Conservation (phyloP, 2,113 vertebrate species). For the Lutjanus erythropterus region DNA sequence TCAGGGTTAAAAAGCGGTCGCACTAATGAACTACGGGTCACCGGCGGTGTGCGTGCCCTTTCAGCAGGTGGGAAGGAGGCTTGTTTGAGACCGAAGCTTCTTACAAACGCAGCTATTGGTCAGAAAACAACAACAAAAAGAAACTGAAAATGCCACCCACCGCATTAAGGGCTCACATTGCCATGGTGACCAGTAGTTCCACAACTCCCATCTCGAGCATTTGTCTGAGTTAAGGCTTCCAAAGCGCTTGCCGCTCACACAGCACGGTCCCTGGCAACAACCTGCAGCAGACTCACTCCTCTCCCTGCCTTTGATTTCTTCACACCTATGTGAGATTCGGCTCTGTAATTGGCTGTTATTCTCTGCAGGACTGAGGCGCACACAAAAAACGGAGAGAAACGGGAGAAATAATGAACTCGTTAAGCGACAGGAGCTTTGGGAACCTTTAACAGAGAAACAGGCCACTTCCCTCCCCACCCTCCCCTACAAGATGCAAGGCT, state of each 20-base stretch:
- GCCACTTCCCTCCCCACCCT: not conserved
- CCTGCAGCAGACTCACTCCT: conserved; percentile 41
- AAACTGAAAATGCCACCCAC: conserved; percentile 64
- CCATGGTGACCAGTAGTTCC: conserved; percentile 76
- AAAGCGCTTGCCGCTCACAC: conserved; percentile 58
- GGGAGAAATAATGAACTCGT: conserved; percentile 64
- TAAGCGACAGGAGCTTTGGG: conserved; percentile 64
- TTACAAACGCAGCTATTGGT: conserved; percentile 30
- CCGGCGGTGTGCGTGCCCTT: conserved; percentile 21
- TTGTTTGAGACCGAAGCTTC: conserved; percentile 41
- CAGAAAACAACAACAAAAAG: not conserved
- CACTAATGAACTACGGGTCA: conserved; percentile 47
- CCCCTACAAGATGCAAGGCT: conserved; percentile 69
- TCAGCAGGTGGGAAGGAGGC: conserved; percentile 31
- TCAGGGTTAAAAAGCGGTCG: conserved; percentile 15
- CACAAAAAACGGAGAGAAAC: conserved; percentile 10
- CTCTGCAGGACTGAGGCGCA: conserved; percentile 45
- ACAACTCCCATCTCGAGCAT: conserved; percentile 60
- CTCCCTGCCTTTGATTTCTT: conserved; percentile 51
- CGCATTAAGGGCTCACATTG: conserved; percentile 69
- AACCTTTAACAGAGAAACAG: conserved; percentile 62
- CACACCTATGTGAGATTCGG: conserved; percentile 52
- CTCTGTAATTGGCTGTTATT: conserved; percentile 68
- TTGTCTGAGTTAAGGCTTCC: conserved; percentile 74
- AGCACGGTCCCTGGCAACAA: conserved; percentile 70